Conservation (phyloP, 1,140 invertebrate genomes). For the Lordiphosa stackelbergi region DNA sequence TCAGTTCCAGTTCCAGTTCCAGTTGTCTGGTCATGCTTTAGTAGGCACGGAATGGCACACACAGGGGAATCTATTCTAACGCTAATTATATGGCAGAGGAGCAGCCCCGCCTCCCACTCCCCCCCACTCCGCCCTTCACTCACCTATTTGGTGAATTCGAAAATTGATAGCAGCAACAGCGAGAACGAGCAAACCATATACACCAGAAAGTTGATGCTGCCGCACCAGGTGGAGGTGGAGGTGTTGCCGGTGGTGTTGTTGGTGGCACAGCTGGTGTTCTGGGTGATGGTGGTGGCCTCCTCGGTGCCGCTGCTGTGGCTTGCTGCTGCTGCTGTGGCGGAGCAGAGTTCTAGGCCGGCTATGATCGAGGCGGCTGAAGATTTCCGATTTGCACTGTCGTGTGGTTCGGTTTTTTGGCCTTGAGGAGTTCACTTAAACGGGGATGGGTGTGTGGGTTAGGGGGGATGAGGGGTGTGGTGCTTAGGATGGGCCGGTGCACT, state of each 20-base stretch:
- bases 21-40: slow-evolving; percentile 33
- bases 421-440: slow-evolving; percentile 48
- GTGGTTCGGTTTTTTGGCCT: slow-evolving; percentile 1
- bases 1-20: no score
- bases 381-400: slow-evolving; percentile 41
- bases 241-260: slow-evolving; percentile 13
- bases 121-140: no score
- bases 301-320: slow-evolving; percentile 29
- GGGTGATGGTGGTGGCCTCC: not conserved
- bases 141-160: slow-evolving; percentile 73
- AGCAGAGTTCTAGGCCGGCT: slow-evolving; percentile 42
- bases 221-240: slow-evolving; percentile 67
- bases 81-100: not conserved
- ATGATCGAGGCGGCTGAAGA: slow-evolving; percentile 66
- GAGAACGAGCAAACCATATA: slow-evolving; percentile 77
- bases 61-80: not conserved
- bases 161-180: slow-evolving; percentile 76
- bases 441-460: slow-evolving; percentile 1
- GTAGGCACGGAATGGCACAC: slow-evolving; percentile 42
- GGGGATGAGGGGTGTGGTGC: slow-evolving; percentile 10
- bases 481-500: slow-evolving; percentile 55
- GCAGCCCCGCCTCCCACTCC: not conserved
- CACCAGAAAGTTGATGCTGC: slow-evolving; percentile 72
- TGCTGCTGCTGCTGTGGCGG: slow-evolving; percentile 10
- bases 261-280: slow-evolving; percentile 2